A percentile compares a stretch with the other conserved stretches of the same genome.
Conservation (phyloP, 2,113 vertebrate species). For the Ursus arctos region DNA sequence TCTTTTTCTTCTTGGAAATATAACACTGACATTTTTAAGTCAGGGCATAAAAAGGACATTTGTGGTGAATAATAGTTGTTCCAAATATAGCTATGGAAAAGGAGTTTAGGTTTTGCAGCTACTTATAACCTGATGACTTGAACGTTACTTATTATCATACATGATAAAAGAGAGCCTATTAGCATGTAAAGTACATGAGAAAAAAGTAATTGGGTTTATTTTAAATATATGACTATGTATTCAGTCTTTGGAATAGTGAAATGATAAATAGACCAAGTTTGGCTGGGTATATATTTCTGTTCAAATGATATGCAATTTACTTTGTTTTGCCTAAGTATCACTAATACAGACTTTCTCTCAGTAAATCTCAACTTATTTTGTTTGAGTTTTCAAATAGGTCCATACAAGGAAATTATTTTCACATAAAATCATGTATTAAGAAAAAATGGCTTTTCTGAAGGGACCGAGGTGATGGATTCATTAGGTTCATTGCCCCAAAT, state of each 20-base stretch:
- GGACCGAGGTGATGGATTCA: rapidly evolving
- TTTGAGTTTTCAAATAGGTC: background rate
- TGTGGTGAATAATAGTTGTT: conserved; percentile 51
- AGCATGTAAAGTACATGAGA: background rate
- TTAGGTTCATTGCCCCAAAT: background rate
- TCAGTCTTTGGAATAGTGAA: background rate
- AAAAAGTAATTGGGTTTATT: background rate
- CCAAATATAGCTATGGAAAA: conserved; percentile 42
- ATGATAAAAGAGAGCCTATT: background rate
- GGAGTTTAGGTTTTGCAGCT: background rate
- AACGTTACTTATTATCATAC: conserved; percentile 17
- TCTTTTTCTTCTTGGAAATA: conserved; percentile 55
- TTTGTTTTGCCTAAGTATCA: background rate
- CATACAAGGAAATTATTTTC: background rate
- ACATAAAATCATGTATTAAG: conserved; percentile 17
- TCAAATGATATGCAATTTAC: background rate
- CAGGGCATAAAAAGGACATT: conserved; percentile 38
- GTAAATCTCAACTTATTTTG: conserved; percentile 26
- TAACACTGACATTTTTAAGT: conserved; percentile 71
- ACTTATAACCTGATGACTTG: background rate
- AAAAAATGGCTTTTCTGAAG: background rate
- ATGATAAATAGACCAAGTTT: background rate
- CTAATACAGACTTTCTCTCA: background rate
- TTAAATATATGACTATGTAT: background rate
- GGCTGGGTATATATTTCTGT: background rate